Base-by-base conservation (phyloP, 2,113 vertebrate genomes). In the Henicopernis longicauda region DNA sequence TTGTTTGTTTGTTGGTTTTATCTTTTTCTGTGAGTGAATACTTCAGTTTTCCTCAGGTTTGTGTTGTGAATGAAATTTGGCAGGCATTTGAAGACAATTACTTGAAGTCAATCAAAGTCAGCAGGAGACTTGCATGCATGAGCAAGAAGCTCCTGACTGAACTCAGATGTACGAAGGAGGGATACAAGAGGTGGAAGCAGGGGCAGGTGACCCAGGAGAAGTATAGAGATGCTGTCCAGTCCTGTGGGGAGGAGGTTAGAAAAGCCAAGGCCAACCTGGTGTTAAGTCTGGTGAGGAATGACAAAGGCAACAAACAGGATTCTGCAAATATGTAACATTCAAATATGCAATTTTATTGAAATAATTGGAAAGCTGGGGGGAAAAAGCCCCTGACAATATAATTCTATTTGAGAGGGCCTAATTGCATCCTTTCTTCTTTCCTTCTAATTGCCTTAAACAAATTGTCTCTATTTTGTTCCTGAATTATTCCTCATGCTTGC, bases 31-130 rank as follows among this genome's bases (percentile, higher is more conserved):
- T 32, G 81, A 70, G 15, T 2, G 0, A 67, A 47, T 71, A 49
- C 47, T 92, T 92, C 16, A 59, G 32, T 86, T 97, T 95, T 50
- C n/a, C 82, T 65, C 7, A 85, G 89, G 20, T 94, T 95, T 86
- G 26, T 93, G 20, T 66, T 72, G 38, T 70, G 38, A 91, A 40
- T 59, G 44, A 82, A 91, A 86, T 94, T 67, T 92, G 63, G 11
- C 31, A 97, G n/a, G 21, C 22, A 47, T 57, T 70, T 92, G 40
- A 62, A 34, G 44, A 18, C 77, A 95, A 73, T 83, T 90, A 44
- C 17, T 63, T 38, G 54, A 80, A 76, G 92, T 89, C 18, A 47
- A 3, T 36, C 13, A 55, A 84, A 78, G 45, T 23, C 36, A 66
- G 36, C 29, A 57, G 59, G 57, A 65, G 15, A 42, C 20, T 12